Evolutionary conservation across 2,113 vertebrate species (phyloP).

Genomic region (Oenanthe melanoleuca): DNA sequence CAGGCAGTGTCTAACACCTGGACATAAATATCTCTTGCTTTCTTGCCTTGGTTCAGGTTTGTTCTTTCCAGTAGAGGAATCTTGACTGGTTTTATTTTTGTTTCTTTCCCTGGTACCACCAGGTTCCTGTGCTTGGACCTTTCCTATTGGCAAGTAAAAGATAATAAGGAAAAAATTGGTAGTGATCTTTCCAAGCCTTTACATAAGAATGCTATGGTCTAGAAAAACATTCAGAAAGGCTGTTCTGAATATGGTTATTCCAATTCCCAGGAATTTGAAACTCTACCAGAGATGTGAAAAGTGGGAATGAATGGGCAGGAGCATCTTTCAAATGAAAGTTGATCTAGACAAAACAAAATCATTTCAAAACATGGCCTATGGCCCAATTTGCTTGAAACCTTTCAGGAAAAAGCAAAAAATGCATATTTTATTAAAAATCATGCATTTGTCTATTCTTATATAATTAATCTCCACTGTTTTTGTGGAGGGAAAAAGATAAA

Average conservation of each 20-base stretch:
- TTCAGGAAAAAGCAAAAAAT: not conserved
- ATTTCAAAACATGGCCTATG: not conserved
- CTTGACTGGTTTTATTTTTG: not conserved
- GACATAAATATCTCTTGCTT: not conserved
- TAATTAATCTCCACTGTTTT: not conserved
- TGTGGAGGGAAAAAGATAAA: not conserved
- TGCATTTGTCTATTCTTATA: not conserved
- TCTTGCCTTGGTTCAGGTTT: not conserved
- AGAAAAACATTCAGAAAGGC: not conserved
- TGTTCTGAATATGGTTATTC: not conserved
- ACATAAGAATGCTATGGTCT: not conserved
- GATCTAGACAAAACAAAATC: not conserved
- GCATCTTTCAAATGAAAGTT: not conserved
- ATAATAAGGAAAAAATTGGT: not conserved
- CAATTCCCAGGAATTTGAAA: not conserved
- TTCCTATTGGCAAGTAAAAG: not conserved
- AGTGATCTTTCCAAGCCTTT: not conserved
- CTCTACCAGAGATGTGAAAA: not conserved
- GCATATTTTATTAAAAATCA: not conserved
- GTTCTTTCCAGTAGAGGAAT: not conserved
- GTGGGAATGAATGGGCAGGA: not conserved
- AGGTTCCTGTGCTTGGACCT: not conserved
- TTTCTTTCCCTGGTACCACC: not conserved
- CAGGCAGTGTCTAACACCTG: not conserved
- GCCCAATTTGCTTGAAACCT: not conserved